Conservation (phyloP, 1,140 invertebrate species). For the Anadara kagoshimensis region DNA sequence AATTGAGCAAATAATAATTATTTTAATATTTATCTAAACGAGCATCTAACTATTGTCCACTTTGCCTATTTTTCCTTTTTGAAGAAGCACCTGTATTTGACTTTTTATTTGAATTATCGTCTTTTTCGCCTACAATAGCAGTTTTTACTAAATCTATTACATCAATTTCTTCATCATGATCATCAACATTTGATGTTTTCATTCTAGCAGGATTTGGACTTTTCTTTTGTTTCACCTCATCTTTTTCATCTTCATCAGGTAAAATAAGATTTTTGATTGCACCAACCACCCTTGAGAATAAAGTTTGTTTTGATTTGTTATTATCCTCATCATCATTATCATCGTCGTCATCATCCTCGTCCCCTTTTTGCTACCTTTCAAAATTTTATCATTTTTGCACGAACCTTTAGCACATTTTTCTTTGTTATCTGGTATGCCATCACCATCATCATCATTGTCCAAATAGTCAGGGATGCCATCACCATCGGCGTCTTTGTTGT, state of each 20-base stretch:
- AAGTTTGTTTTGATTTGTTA: slow-evolving; percentile 35
- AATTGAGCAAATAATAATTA: too few relatives aligned
- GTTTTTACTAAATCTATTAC: slow-evolving; percentile 40
- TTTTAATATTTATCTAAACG: too few relatives aligned
- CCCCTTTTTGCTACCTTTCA: slow-evolving; percentile 59
- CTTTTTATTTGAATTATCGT: not conserved
- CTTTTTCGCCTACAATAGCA: slow-evolving; percentile 1
- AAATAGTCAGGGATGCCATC: slow-evolving; percentile 59
- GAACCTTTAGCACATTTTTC: slow-evolving; percentile 56
- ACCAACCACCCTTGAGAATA: slow-evolving; percentile 24
- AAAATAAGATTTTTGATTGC: slow-evolving; percentile 21
- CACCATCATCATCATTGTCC: slow-evolving; percentile 62
- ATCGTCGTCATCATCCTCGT: slow-evolving; percentile 51
- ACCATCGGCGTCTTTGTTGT: slow-evolving; percentile 59
- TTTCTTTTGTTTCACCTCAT: slow-evolving; percentile 31
- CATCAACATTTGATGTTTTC: slow-evolving; percentile 25
- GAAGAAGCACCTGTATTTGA: too few relatives aligned
- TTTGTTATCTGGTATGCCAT: slow-evolving; percentile 63
- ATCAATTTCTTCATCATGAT: slow-evolving; percentile 40
- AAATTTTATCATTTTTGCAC: slow-evolving; percentile 56
- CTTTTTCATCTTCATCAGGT: slow-evolving; percentile 44
- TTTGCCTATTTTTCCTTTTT: too few relatives aligned
- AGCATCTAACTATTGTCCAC: too few relatives aligned
- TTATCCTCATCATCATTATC: slow-evolving; percentile 62
- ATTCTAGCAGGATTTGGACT: slow-evolving; percentile 43